phyloP scores from a whole-genome alignment of 2,888 invertebrate species.

The Platerodrilus igneus region DNA sequence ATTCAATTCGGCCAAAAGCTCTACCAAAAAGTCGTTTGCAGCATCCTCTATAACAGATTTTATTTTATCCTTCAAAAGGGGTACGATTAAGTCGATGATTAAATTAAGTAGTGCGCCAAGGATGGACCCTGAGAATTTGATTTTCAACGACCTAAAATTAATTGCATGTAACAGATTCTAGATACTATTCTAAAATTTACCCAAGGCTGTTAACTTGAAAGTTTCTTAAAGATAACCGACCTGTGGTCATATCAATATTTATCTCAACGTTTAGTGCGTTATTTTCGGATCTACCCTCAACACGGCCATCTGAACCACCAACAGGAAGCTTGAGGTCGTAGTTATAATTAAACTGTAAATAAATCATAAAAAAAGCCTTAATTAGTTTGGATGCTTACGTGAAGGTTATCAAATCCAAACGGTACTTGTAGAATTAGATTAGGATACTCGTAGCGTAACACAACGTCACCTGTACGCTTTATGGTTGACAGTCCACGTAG shows the following conservation, averaged over 20 bases:
- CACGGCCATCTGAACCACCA: neutral
- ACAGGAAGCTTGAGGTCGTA: slow-evolving; percentile 5
- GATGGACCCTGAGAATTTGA: neutral
- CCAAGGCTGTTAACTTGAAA: slow-evolving; percentile 6
- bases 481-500: slow-evolving; percentile 51
- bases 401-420: slow-evolving; percentile 15
- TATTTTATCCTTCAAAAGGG: neutral
- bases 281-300: neutral
- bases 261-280: neutral
- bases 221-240: neutral
- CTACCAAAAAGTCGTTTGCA: neutral
- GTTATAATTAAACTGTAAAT: slow-evolving; percentile 5
- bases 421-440: slow-evolving; percentile 14
- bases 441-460: slow-evolving; percentile 20
- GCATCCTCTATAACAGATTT: slow-evolving; percentile 5
- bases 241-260: slow-evolving; percentile 1
- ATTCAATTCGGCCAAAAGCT: neutral
- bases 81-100: slow-evolving; percentile 4
- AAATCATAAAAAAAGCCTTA: neutral
- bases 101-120: slow-evolving; percentile 5
- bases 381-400: slow-evolving; percentile 3
- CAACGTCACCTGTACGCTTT: slow-evolving; percentile 49
- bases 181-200: slow-evolving; percentile 1
- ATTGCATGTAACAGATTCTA: neutral
- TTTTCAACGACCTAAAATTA: slow-evolving; percentile 1